These are phyloP conservation scores for Phortica variegata DNA, from an alignment of 1,140 invertebrate species.

Conservation along the genomic window DNA sequence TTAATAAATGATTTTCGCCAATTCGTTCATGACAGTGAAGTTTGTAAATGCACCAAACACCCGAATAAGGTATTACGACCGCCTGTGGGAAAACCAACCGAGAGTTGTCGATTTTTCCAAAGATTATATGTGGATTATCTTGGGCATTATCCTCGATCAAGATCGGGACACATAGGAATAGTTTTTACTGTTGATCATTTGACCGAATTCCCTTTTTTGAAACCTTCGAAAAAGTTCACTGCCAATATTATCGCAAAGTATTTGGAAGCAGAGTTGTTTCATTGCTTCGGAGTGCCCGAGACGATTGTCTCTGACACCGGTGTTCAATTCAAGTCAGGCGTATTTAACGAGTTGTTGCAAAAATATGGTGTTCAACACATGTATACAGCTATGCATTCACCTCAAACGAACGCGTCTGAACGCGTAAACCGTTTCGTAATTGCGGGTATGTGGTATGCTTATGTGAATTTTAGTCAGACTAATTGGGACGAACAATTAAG, in stretches of 20 bases:
- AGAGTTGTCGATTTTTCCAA: slow-evolving; percentile 8
- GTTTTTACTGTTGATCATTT: slow-evolving; percentile 8
- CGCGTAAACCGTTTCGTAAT: slow-evolving; percentile 4
- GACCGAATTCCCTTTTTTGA: slow-evolving; percentile 8
- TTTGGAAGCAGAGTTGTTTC: slow-evolving; percentile 4
- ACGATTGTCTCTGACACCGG: slow-evolving; percentile 11
- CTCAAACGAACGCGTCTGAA: not conserved
- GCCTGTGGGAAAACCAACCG: slow-evolving; percentile 2
- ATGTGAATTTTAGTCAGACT: not conserved
- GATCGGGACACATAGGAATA: slow-evolving; percentile 6
- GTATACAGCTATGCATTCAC: slow-evolving; percentile 1
- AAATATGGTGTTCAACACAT: not conserved
- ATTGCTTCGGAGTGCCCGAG: slow-evolving; percentile 8
- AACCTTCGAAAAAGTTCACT: slow-evolving; percentile 2
- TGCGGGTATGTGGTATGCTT: slow-evolving; percentile 5
- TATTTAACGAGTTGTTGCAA: not conserved
- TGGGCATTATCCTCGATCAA: slow-evolving; percentile 7
- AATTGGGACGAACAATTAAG: slow-evolving; percentile 10
- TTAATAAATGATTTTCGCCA: slow-evolving; percentile 7
- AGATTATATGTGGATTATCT: slow-evolving; percentile 7
- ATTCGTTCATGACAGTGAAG: slow-evolving; percentile 11
- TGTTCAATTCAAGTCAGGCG: slow-evolving; percentile 10
- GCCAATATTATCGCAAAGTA: not conserved
- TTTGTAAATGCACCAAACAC: too few relatives aligned
- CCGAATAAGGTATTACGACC: slow-evolving; percentile 2